Evolutionary conservation across 1,140 invertebrate species (phyloP), one percentile per base, ranked within the genome.

Genomic region (Drosophila kanapiae): DNA sequence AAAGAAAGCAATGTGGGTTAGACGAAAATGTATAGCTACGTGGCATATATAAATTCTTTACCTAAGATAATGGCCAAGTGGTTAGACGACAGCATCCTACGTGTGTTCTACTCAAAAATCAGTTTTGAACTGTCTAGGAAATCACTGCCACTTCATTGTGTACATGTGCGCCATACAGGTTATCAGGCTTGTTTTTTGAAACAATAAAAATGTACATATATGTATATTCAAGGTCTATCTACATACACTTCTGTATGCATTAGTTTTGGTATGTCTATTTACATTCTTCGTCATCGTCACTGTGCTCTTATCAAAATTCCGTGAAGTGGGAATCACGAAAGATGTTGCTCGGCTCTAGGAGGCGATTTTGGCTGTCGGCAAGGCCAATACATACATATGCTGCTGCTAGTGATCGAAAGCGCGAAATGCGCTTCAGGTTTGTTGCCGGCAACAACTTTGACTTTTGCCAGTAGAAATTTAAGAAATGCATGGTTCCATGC

Each of bases 1-100:
- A 40, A 65, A n/a, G 18, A 40, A 65, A 9, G 27, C 37, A 45
- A 23, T 1, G 4, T 7, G 31, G 29, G 16, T 33, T 45, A 65
- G 35, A 40, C 14, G 3, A 56, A 27, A n/a, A 10, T 38, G 1
- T 16, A 8, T 18, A 5, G 2, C 11, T 0, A 14, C 14, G 7
- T 16, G 37, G 54, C 37, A 42, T 42, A 49, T 51, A 18, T 27
- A 7, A 56, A 38, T n/a, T 23, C 8, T 58, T 16, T 76, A 86
- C 83, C 83, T 57, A 80, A 48, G 42, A 53, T 78, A 42, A 65
- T 35, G 33, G 57, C 47, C 37, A 79, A 42, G 40, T 80, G 67
- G 78, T 76, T 69, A 53, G 63, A 43, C 16, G 67, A 71, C 13
- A 69, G 13, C 79, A 86, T 86, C 23, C 49, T 68, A 14, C 35